Percentiles rank a stretch among this genome's conserved stretches.
Conservation (phyloP, 1,140 invertebrate species). For the Formica selysi region DNA sequence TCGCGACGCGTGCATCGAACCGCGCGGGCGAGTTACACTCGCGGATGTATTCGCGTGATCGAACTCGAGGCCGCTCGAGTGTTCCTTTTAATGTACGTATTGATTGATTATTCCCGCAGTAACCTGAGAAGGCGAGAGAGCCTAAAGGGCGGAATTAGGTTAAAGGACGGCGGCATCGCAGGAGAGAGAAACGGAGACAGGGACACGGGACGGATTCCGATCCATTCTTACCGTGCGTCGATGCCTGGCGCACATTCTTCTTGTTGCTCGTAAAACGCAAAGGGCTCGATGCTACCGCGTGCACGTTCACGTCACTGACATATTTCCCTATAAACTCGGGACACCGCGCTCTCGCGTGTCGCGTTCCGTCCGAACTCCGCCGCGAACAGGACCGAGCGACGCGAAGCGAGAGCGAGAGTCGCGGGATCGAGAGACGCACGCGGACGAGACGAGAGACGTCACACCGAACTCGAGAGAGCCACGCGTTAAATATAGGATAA, state of each 20-base stretch:
- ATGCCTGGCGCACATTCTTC: conserved; percentile 50
- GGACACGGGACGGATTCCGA: conserved; percentile 5
- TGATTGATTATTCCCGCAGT: conserved; percentile 40
- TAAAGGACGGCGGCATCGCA: conserved; percentile 49
- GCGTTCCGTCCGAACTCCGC: background rate
- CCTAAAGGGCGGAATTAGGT: conserved; percentile 48
- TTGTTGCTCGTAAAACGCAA: background rate
- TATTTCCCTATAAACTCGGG: background rate
- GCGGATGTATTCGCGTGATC: conserved; percentile 14
- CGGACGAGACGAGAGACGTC: background rate
- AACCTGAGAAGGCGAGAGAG: conserved; percentile 2
- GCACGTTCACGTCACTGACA: conserved; percentile 57
- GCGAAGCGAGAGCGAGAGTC: conserved; percentile 19
- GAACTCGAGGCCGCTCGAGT: background rate
- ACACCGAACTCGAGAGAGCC: conserved; percentile 3
- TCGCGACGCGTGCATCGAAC: conserved; percentile 41
- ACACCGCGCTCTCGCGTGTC: conserved; percentile 8
- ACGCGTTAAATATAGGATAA: conserved; percentile 60
- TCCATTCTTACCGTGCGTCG: conserved; percentile 57
- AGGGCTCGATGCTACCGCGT: conserved; percentile 8
- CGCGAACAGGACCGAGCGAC: background rate
- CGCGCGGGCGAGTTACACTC: background rate
- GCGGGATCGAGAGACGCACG: background rate
- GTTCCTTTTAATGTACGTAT: conserved; percentile 53
- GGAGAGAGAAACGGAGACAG: background rate